phyloP scores from a whole-genome alignment of 2,888 invertebrate species.

The Heliconius erato region DNA sequence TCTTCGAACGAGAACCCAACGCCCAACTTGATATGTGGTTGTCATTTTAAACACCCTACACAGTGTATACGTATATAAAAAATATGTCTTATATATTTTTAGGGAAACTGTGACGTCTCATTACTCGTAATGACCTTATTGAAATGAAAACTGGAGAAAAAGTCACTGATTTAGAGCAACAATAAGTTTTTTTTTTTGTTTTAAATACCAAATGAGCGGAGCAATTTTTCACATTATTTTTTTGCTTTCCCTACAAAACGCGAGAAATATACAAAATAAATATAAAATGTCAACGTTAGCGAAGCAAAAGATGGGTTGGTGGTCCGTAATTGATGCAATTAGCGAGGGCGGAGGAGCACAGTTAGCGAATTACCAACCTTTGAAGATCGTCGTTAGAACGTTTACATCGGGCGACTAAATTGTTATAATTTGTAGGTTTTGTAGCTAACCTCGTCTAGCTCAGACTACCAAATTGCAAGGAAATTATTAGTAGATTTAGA shows the following conservation, averaged over 20 bases:
- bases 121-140: too few relatives aligned
- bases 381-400: slow-evolving; percentile 50
- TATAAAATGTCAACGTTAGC: slow-evolving; percentile 10
- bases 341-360: slow-evolving; percentile 54
- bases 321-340: slow-evolving; percentile 74
- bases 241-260: not conserved
- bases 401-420: slow-evolving; percentile 21
- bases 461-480: not conserved
- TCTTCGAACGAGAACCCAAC: too few relatives aligned
- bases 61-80: too few relatives aligned
- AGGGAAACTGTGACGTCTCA: too few relatives aligned
- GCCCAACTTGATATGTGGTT: too few relatives aligned
- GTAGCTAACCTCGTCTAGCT: not conserved
- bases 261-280: not conserved
- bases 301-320: slow-evolving; percentile 19
- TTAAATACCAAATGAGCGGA: not conserved
- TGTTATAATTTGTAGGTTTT: slow-evolving; percentile 16
- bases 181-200: too few relatives aligned
- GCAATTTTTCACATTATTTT: not conserved
- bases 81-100: too few relatives aligned
- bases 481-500: not conserved
- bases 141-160: too few relatives aligned
- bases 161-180: too few relatives aligned
- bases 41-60: too few relatives aligned
- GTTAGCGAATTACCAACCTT: slow-evolving; percentile 50